Evolutionary conservation across 1,140 invertebrate species (phyloP).

Genomic region (Nomia melanderi): DNA sequence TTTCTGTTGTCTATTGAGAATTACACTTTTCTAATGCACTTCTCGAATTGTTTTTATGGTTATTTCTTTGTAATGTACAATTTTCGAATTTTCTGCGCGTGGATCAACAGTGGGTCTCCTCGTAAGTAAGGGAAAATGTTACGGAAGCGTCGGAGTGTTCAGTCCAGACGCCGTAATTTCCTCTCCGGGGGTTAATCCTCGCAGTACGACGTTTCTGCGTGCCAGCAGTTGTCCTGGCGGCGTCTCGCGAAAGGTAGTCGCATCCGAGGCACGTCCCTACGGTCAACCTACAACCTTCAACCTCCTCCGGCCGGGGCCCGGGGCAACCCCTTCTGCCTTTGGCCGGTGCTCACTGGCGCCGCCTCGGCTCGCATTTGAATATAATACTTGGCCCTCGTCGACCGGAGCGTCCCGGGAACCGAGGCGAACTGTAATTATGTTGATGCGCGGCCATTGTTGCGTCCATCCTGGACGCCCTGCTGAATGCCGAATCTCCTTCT

Average conservation of each 20-base stretch:
- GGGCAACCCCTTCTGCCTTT: constrained; percentile 66
- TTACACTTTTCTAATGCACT: background rate
- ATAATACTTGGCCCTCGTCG: constrained; percentile 75
- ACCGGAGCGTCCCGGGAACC: constrained; percentile 58
- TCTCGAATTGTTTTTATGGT: background rate
- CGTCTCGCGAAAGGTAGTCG: constrained; percentile 44
- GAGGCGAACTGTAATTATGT: constrained; percentile 78
- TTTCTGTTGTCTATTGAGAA: background rate
- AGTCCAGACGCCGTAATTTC: constrained; percentile 76
- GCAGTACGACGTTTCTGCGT: constrained; percentile 66
- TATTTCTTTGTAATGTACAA: too few species aligned
- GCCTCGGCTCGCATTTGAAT: constrained; percentile 76
- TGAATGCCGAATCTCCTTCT: constrained; percentile 64
- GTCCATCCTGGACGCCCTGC: constrained; percentile 59
- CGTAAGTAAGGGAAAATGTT: constrained; percentile 45
- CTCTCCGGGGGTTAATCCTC: constrained; percentile 59
- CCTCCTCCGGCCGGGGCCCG: constrained; percentile 60
- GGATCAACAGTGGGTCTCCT: background rate
- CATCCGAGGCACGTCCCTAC: constrained; percentile 37
- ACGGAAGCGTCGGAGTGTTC: constrained; percentile 65
- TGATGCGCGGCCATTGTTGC: constrained; percentile 74
- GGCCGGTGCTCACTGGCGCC: constrained; percentile 66
- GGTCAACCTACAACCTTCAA: constrained; percentile 72
- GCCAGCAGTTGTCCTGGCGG: constrained; percentile 63
- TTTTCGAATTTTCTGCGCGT: background rate